Evolutionary conservation across 1,140 invertebrate genomes (phyloP), one percentile per base, ranked within the genome.

Genomic region (Forficula auricularia): DNA sequence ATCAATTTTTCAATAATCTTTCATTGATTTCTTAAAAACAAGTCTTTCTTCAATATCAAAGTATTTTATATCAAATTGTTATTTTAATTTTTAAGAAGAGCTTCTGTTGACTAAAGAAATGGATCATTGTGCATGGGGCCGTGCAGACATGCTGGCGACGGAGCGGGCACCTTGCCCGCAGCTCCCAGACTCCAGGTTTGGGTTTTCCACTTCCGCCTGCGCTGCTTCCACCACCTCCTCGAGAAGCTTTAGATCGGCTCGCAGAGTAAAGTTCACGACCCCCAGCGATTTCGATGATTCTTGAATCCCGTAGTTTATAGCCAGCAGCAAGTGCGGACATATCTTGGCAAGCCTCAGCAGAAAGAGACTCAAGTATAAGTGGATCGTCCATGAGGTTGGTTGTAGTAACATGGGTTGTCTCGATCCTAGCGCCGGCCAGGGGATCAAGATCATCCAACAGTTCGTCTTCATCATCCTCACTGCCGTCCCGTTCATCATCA

Each of bases 241-340:
- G 38, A 40, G 74, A 70, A 37, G 79, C 77, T 66, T 83, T 81
- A 53, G 75, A 80, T 52, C 82, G 63, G 58, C 79, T 85, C 56
- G 83, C 80, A 27, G 82, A 85, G 59, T 81, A 86, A 36, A 88
- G 70, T 63, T 88, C 82, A 41, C 82, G 67, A 41, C 84, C 84
- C 49, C 83, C 83, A 33, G 82, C 83, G 58, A 86, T 85, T 69
- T 87, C 82, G 61, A 85, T 84, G 58, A 85, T 83, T 61, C 82
- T 82, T 60, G 57, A 71, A 44, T 64, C 61, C n/a, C 55, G 47
- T 32, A 56, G 48, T 38, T 48, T 45, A 31, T 48, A 48, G 8
- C 34, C 43, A 12, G 43, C 22, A 27, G 22, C 22, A 4, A 27
- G 22, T 4, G 22, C 22, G 22, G 22, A 27, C 22, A 27, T 27